These are phyloP conservation scores for Syngnathus typhle DNA, from an alignment of 2,113 vertebrate species.

Conservation along the genomic window DNA sequence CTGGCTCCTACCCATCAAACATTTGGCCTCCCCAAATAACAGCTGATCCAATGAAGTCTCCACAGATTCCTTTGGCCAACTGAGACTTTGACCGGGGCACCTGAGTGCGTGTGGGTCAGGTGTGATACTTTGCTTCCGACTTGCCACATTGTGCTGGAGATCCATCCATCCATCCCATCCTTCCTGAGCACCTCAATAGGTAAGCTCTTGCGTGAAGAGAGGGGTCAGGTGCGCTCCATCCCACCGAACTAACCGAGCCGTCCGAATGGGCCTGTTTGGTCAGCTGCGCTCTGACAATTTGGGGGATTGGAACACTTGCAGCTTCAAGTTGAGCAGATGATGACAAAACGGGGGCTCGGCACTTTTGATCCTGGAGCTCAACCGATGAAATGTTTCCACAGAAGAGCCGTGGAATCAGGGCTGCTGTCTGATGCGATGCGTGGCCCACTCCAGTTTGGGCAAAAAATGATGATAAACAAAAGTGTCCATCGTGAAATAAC, in stretches of 20 bases:
- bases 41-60: constrained; percentile 59
- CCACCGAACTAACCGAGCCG: constrained; percentile 25
- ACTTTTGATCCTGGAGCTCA: constrained; percentile 15
- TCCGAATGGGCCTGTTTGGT: constrained; percentile 17
- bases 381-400: constrained; percentile 31
- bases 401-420: constrained; percentile 20
- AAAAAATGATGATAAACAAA: too few species aligned
- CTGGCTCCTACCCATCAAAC: constrained; percentile 45
- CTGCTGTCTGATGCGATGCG: constrained; percentile 21
- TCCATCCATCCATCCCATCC: too few species aligned
- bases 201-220: constrained; percentile 36
- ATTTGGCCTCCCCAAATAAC: constrained; percentile 38
- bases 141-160: constrained; percentile 20
- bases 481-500: too few species aligned
- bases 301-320: constrained; percentile 37
- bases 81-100: constrained; percentile 50
- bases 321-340: constrained; percentile 32
- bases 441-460: constrained; percentile 29
- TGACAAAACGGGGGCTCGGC: constrained; percentile 31
- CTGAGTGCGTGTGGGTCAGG: constrained; percentile 59
- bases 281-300: constrained; percentile 51
- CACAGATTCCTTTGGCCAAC: constrained; percentile 45
- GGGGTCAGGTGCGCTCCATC: constrained; percentile 56
- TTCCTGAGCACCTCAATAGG: constrained; percentile 13
- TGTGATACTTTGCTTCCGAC: constrained; percentile 31